phyloP scores from a whole-genome alignment of 2,888 invertebrate species.

The Branchinecta sandiegonensis region DNA sequence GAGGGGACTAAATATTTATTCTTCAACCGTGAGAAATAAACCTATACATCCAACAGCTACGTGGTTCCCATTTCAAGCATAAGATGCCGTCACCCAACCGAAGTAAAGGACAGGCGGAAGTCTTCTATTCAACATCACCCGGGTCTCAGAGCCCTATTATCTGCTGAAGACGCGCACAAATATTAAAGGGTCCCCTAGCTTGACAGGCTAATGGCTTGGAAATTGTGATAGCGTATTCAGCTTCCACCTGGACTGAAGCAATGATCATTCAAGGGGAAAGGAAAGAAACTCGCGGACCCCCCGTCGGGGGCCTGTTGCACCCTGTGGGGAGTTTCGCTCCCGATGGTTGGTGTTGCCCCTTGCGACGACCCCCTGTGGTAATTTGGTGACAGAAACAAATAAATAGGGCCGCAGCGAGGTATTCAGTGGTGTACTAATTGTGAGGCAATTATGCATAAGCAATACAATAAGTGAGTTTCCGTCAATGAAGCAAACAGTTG shows the following conservation, averaged over 20 bases:
- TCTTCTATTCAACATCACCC: background rate
- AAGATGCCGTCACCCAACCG: no score
- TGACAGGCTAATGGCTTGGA: slow-evolving; percentile 15
- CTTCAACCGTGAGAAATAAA: no score
- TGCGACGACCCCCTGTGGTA: background rate
- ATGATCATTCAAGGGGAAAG: slow-evolving; percentile 15
- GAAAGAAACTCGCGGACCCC: slow-evolving; percentile 11
- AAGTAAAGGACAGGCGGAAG: slow-evolving; percentile 1
- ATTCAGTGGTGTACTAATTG: background rate
- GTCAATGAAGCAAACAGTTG: no score
- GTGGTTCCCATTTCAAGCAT: no score
- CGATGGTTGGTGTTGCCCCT: background rate
- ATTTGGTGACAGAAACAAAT: slow-evolving; percentile 16
- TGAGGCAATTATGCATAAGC: no score
- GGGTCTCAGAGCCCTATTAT: background rate
- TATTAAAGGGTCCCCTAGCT: background rate
- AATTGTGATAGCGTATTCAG: background rate
- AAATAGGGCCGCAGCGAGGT: slow-evolving; percentile 6
- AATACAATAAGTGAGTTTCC: no score
- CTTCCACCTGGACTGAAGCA: slow-evolving; percentile 11
- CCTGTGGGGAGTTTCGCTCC: slow-evolving; percentile 1
- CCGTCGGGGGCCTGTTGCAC: background rate
- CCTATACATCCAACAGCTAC: no score
- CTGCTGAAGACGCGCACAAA: slow-evolving; percentile 7
- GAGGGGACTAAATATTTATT: no score